Base-by-base conservation (phyloP, 53 echinoderm and acorn worm species). In the Luidia sarsii region DNA sequence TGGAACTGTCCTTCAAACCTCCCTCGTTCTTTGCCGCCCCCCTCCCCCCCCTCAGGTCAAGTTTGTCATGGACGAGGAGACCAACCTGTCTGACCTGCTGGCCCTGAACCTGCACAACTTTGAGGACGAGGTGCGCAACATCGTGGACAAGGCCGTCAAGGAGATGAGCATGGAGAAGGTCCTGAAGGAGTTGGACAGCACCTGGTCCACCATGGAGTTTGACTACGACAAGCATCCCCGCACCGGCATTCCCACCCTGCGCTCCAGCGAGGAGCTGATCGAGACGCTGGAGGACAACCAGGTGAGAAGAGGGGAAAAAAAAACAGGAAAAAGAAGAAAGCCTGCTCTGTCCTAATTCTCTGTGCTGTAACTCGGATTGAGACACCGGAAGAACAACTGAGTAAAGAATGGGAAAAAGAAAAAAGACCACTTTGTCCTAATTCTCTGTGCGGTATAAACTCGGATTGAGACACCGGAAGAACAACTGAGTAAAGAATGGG, bases 131-230 rank as follows among this genome's bases (percentile, higher is more conserved):
- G 97, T 96, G 43, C 93, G 97, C 35, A 90, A 90, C 90, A 96
- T 96, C 51, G 97, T 96, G 9, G 97, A 96, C 85, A 96, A 96
- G 64, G 97, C 97, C 33, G 97, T 96, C 70, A 96, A 96, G 86
- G 97, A 96, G 64, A 96, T 96, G 97, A 86, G 93, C 36, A 96
- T 96, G 97, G 97, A 96, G 97, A 96, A 96, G 71, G 97, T 96
- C 1, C 73, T 96, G 79, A 96, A 92, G 68, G 97, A 96, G 63
- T 71, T 96, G 75, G 89, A 96, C 82, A 81, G 88, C 63, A 96
- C 97, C 43, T 96, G 97, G 97, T 89, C 97, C 13, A 81, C 85
- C 55, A 96, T 96, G 97, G 97, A 96, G 80, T 96, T 96, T 91
- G 97, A 93, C 24, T 96, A 96, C 64, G 97, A 96, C 79, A 72